phyloP scores from a whole-genome alignment of 1,140 invertebrate species.

The Oryctes rhinoceros region DNA sequence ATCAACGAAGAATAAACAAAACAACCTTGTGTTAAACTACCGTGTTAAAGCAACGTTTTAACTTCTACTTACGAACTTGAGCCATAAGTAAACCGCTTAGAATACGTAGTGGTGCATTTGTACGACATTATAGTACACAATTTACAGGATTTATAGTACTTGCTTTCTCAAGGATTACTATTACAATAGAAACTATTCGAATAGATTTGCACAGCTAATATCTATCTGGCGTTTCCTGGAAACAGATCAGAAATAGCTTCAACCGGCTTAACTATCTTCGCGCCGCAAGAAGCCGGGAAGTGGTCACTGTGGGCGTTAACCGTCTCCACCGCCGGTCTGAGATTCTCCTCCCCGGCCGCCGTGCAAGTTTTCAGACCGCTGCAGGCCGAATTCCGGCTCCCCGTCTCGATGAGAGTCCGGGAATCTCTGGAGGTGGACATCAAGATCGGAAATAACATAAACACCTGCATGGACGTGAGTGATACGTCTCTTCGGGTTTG shows the following conservation, averaged over 20 bases:
- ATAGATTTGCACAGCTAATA: no score
- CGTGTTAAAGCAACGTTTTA: no score
- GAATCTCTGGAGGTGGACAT: constrained; percentile 71
- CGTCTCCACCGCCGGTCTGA: constrained; percentile 62
- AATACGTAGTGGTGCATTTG: no score
- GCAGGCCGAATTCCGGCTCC: constrained; percentile 67
- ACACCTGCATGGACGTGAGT: constrained; percentile 74
- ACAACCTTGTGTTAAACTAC: no score
- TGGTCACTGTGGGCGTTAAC: constrained; percentile 69
- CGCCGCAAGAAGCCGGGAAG: constrained; percentile 67
- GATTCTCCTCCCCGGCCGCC: constrained; percentile 65
- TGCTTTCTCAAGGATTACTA: no score
- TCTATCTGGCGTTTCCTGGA: not conserved
- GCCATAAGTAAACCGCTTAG: no score
- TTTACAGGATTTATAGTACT: no score
- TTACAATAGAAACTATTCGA: no score
- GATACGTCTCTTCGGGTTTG: not conserved
- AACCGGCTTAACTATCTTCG: constrained; percentile 64
- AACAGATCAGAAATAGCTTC: constrained; percentile 56
- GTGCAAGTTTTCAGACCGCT: constrained; percentile 69
- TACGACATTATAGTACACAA: no score
- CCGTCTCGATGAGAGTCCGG: constrained; percentile 66
- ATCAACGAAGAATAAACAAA: no score
- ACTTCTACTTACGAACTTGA: no score
- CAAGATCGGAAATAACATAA: constrained; percentile 71